Base-by-base conservation (phyloP, 2,797 vertebrate species). In the Erpetoichthys calabaricus region DNA sequence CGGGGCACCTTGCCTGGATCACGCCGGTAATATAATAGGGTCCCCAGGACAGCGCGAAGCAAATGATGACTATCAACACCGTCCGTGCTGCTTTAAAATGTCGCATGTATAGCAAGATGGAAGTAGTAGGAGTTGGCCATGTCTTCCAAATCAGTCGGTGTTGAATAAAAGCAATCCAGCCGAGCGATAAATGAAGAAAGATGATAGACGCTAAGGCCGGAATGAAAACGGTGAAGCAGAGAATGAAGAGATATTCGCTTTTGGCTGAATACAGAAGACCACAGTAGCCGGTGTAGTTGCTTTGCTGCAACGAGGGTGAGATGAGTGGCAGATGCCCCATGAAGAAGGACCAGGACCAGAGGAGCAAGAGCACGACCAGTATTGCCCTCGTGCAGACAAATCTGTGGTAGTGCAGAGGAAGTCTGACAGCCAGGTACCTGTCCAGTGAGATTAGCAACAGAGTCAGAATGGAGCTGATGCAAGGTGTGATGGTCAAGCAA, bases 391-490 rank as follows among this genome's bases (percentile, higher is more conserved):
- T 71, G 57, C 57, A 71, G 58, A 67, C 60, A 3, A 70, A 62
- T 44, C 53, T 59, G 5, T 58, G 60, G 44, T 73, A 74, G 52
- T 63, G 68, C 3, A 74, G 60, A 0, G 59, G 72, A 57, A 70
- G 46, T 7, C 4, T 64, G 45, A 73, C 72, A 0, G 66, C 65
- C 61, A 75, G 46, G 47, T 72, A 73, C 42, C 71, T 67, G 59
- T 72, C 70, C 53, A 70, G 57, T 25, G 73, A 75, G 51, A 72
- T 67, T 10, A 73, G 49, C 5, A 75, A 65, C 46, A 73, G 59
- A 42, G 72, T 71, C 5, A 74, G 65, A 45, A 74, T 67, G 51
- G 70, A 71, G 46, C 56, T 62, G 3, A 73, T 65, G 56, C 70
- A 71, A 3, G 72, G 69, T 0, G 53, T 68, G 49, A 69, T 44